Evolutionary conservation across 2,113 vertebrate species (phyloP).

Genomic region (Aptenodytes forsteri): DNA sequence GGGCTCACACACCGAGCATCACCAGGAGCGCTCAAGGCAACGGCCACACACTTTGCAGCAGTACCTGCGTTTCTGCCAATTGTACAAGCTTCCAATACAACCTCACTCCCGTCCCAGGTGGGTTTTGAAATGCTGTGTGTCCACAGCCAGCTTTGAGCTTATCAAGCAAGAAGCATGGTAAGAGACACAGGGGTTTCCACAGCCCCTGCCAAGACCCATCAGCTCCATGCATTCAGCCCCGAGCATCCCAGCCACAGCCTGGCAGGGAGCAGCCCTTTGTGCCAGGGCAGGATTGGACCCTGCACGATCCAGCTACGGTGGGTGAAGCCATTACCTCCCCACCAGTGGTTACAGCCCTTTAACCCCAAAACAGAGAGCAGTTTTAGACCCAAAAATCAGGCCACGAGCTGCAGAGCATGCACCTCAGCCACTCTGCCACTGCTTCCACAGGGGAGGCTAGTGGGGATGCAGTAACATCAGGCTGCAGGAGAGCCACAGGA

Average conservation of each 20-base stretch:
- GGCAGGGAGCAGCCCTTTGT: not conserved
- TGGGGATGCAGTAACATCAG: not conserved
- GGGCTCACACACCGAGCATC: not conserved
- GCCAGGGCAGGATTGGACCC: not conserved
- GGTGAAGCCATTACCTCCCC: not conserved
- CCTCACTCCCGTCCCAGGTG: not conserved
- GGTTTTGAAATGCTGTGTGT: not conserved
- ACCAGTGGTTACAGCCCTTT: not conserved
- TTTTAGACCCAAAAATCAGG: not conserved
- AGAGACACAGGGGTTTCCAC: not conserved
- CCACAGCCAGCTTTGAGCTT: not conserved
- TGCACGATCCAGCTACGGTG: rapidly evolving
- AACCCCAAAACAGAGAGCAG: not conserved
- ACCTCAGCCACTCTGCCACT: not conserved
- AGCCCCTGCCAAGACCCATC: not conserved
- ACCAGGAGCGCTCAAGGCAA: not conserved
- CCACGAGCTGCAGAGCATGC: not conserved
- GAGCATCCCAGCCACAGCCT: not conserved
- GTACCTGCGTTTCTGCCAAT: rapidly evolving
- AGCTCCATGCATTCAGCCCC: rapidly evolving
- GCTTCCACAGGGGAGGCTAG: not conserved
- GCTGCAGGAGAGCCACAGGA: not conserved
- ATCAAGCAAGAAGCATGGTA: not conserved
- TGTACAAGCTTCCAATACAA: rapidly evolving
- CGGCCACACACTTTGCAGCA: rapidly evolving